These are phyloP conservation scores for Amphimedon queenslandica DNA, from an alignment of 37 sponge, comb jelly and placozoan species.

Conservation along the genomic window DNA sequence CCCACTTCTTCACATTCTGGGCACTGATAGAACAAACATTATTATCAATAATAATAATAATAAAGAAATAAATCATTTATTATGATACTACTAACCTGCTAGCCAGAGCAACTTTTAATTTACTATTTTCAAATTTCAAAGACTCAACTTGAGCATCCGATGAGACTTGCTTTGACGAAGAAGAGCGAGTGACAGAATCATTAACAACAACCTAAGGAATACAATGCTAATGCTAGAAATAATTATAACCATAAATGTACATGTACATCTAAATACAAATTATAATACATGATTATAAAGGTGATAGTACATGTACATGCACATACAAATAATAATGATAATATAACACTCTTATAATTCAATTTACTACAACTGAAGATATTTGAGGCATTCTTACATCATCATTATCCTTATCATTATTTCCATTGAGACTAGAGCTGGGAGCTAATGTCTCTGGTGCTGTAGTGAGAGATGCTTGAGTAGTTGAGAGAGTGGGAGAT, in stretches of 20 bases:
- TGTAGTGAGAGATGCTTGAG: not conserved
- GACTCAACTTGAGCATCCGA: slow-evolving; percentile 38
- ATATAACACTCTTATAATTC: too few relatives aligned
- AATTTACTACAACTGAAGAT: too few relatives aligned
- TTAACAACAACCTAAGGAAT: too few relatives aligned
- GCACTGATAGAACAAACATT: slow-evolving; percentile 28
- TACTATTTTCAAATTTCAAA: slow-evolving; percentile 59
- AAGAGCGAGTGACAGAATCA: too few relatives aligned
- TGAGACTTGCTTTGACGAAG: not conserved
- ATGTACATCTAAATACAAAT: too few relatives aligned
- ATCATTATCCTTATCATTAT: not conserved
- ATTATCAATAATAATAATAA: not conserved
- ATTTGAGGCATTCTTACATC: too few relatives aligned
- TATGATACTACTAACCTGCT: too few relatives aligned
- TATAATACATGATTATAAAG: too few relatives aligned
- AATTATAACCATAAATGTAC: too few relatives aligned
- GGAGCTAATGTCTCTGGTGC: not conserved
- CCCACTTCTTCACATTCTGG: slow-evolving; percentile 86
- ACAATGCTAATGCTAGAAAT: too few relatives aligned
- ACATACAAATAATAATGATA: too few relatives aligned
- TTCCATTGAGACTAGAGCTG: not conserved
- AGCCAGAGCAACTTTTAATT: slow-evolving; percentile 74
- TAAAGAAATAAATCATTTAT: not conserved
- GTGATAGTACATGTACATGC: too few relatives aligned
- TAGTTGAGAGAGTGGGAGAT: not conserved